Conservation (phyloP, 92 coral and sea anemone genomes). For the Umimayanthus kanabou region DNA sequence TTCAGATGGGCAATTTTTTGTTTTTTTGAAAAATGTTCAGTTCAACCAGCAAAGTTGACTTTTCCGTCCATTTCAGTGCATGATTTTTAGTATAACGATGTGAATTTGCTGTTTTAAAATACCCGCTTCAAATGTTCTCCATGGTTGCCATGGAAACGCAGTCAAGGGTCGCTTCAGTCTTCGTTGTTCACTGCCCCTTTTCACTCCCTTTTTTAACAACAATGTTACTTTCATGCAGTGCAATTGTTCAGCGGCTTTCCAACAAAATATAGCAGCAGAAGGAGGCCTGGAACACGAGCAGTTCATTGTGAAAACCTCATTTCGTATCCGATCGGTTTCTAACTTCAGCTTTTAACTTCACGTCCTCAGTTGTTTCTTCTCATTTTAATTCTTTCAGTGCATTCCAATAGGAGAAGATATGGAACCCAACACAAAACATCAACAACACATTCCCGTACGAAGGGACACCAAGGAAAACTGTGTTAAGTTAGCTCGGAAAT, state of each 20-base stretch:
- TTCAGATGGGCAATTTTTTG: background rate
- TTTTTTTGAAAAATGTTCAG: constrained; percentile 14
- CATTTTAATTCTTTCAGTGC: constrained; percentile 16
- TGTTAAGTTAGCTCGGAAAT: too few relatives aligned
- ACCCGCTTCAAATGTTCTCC: background rate
- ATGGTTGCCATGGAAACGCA: constrained; percentile 28
- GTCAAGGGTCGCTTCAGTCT: constrained; percentile 27
- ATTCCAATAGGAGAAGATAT: constrained; percentile 16
- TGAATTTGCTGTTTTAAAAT: constrained; percentile 11
- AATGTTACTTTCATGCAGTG: constrained; percentile 15
- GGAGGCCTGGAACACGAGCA: constrained; percentile 29
- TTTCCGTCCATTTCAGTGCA: constrained; percentile 17
- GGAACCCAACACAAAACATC: too few relatives aligned
- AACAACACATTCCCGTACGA: too few relatives aligned
- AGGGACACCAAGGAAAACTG: too few relatives aligned
- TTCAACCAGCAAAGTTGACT: constrained; percentile 17
- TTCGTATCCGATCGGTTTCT: too few relatives aligned
- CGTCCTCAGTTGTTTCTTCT: background rate
- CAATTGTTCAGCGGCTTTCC: constrained; percentile 21
- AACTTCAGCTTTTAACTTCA: too few relatives aligned
- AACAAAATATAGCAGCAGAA: background rate
- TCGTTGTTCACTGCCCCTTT: constrained; percentile 5
- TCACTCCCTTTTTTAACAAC: too few relatives aligned
- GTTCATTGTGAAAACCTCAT: background rate
- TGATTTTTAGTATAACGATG: constrained; percentile 6